These are phyloP conservation scores for Microplitis demolitor DNA, from an alignment of 1,140 invertebrate species.

Conservation along the genomic window DNA sequence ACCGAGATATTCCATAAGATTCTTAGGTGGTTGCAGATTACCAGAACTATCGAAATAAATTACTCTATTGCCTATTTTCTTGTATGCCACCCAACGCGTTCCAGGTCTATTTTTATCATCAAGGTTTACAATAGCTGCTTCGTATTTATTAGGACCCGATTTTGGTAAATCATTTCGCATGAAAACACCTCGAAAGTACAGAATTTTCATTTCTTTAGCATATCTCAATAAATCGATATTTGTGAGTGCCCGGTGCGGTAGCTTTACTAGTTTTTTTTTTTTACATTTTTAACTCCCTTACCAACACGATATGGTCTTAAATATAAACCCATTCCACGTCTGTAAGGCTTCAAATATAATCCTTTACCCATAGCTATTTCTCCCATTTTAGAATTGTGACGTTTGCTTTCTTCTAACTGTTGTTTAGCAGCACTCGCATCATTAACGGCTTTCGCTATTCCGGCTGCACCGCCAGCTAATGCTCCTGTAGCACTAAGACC, in stretches of 20 bases:
- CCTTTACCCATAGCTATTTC: constrained; percentile 42
- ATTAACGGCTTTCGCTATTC: constrained; percentile 37
- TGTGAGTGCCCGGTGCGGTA: constrained; percentile 31
- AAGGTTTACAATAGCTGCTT: constrained; percentile 23
- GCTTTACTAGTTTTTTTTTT: constrained; percentile 19
- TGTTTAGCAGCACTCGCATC: constrained; percentile 37
- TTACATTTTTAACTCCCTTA: neutral
- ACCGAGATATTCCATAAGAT: constrained; percentile 32
- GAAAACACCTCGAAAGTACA: constrained; percentile 36
- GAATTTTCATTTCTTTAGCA: constrained; percentile 31
- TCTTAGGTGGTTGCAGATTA: constrained; percentile 32
- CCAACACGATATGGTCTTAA: neutral
- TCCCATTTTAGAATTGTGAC: constrained; percentile 43
- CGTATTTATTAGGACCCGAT: constrained; percentile 16
- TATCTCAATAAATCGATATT: constrained; percentile 35
- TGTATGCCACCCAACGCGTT: constrained; percentile 43
- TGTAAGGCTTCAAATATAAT: constrained; percentile 41
- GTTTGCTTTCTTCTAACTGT: constrained; percentile 32
- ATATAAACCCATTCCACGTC: constrained; percentile 37
- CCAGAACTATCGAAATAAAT: constrained; percentile 41
- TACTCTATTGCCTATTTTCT: constrained; percentile 34
- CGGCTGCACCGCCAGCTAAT: constrained; percentile 30
- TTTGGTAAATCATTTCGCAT: constrained; percentile 38
- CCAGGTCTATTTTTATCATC: constrained; percentile 28
- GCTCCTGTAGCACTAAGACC: constrained; percentile 20